These are phyloP conservation scores for Noctua pronuba DNA, from an alignment of 2,888 invertebrate genomes.

Conservation along the genomic window DNA sequence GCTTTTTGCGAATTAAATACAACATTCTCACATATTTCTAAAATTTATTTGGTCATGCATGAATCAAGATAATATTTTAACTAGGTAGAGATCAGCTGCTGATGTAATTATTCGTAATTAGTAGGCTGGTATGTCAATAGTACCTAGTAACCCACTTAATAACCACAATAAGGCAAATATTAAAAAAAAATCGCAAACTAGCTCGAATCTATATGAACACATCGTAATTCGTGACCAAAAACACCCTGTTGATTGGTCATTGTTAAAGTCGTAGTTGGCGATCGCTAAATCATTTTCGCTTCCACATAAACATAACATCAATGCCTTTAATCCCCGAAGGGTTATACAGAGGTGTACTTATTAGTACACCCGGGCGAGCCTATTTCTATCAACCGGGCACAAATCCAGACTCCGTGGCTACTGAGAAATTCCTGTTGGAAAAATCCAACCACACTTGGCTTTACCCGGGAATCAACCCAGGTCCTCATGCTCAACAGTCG, in stretches of 20 bases:
- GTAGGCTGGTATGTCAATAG: not conserved
- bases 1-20: conserved; percentile 1
- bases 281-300: not conserved
- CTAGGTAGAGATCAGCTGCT: not conserved
- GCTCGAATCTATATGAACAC: not conserved
- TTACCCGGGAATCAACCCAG: no score
- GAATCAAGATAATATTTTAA: not conserved
- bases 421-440: no score
- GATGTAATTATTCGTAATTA: conserved; percentile 2
- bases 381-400: no score
- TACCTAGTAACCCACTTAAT: not conserved
- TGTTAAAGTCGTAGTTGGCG: not conserved
- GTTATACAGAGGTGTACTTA: no score
- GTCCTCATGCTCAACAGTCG: no score
- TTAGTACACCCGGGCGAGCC: no score
- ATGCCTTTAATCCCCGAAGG: no score
- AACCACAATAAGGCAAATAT: not conserved
- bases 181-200: no score
- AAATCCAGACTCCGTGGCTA: no score
- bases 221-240: not conserved
- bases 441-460: no score
- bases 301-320: no score
- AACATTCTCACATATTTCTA: not conserved
- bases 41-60: not conserved
- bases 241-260: not conserved